A percentile compares a stretch with the other conserved stretches of the same genome.
Evolutionary conservation across 2,888 invertebrate genomes (phyloP).

Genomic region (Drepanosiphum platanoidis): DNA sequence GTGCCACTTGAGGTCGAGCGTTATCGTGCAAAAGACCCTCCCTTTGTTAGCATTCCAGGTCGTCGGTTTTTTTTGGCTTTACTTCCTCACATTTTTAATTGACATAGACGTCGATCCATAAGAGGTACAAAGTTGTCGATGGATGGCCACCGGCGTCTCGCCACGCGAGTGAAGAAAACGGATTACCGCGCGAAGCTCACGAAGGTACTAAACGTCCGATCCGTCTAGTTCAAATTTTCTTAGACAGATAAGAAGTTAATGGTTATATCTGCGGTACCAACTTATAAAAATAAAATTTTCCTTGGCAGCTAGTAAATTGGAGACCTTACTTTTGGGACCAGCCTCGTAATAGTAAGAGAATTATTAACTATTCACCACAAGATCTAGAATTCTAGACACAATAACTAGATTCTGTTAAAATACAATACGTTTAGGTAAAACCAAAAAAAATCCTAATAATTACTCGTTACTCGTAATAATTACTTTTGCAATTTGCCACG

Average conservation of each 20-base stretch:
- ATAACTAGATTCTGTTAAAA: no score
- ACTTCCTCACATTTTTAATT: slow-evolving; percentile 3
- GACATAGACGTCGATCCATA: slow-evolving; percentile 1
- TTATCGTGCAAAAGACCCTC: slow-evolving; percentile 26
- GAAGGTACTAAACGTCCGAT: slow-evolving; percentile 15
- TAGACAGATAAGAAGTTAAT: not conserved
- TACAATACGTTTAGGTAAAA: no score
- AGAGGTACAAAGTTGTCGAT: not conserved
- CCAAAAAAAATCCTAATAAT: no score
- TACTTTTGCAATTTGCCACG: no score
- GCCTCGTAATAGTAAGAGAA: no score
- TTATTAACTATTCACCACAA: no score
- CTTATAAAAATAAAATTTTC: slow-evolving; percentile 28
- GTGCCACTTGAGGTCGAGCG: not conserved
- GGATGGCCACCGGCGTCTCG: not conserved
- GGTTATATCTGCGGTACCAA: not conserved
- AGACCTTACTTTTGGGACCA: slow-evolving; percentile 25
- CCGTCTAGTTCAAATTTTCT: slow-evolving; percentile 8
- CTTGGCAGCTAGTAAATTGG: slow-evolving; percentile 7
- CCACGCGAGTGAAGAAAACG: not conserved
- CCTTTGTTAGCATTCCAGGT: not conserved
- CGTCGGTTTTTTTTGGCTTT: not conserved
- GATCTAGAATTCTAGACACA: no score
- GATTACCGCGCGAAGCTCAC: not conserved
- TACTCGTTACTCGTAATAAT: no score